Base-by-base conservation (phyloP, 2,113 vertebrate genomes). In the Ammodytes dubius region DNA sequence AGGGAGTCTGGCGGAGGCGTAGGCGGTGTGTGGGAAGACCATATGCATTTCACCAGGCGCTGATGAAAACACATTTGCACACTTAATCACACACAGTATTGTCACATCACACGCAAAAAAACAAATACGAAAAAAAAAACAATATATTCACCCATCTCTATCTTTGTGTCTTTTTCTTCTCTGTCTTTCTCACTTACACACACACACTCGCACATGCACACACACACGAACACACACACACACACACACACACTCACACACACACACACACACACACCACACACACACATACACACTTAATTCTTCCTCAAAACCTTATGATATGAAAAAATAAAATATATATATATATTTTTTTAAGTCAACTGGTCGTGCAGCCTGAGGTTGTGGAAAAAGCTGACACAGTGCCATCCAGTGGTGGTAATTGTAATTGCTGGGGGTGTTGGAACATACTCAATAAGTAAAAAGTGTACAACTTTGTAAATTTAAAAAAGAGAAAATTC, bases 321-420 rank as follows among this genome's bases (percentile, higher is more conserved):
- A 81, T 80, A 40, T 56, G 57, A 43, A 6, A 39, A 52, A 11
- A 14, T 47, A 67, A 17, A 7, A 61, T 5, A 52, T 8, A 35
- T 35, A 40, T 54, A 17, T 6, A 61, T 5, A 47, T 8, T 17
- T 35, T 27, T 54, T 71, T 71, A 19, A 69, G 52, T 86, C 70
- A 57, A 76, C 52, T 74, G 63, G 53, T 77, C 69, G n/a, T 79
- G 19, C 54, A 69, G 79, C 27, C n/a, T 2, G 45, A 56, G 70
- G 69, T 73, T 71, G 14, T 59, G 13, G 43, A 80, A 40, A 65
- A 82, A 94, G 87, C 88, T 88, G 89, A 88, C 88, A 86, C 86
- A 95, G 79, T 95, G 95, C 90, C 95, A 95, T 94, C 95, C 85
- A 92, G 93, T 93, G 95, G 91, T 13, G 13, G 14, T 65, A 11